Evolutionary conservation across 2,888 invertebrate genomes (phyloP).

Genomic region (Cryptops parisi): DNA sequence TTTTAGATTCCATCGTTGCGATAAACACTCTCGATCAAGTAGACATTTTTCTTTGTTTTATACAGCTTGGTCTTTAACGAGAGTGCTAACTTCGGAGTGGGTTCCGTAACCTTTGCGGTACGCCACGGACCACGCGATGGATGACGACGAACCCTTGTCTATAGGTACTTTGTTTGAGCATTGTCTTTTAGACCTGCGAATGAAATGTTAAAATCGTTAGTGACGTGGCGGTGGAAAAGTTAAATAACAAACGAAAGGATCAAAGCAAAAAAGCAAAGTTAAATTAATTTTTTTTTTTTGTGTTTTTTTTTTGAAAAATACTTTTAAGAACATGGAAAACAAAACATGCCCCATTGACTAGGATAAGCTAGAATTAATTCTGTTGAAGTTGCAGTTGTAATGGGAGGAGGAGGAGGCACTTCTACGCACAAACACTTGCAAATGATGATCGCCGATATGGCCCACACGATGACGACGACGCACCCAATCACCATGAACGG

Average conservation of each 20-base stretch:
- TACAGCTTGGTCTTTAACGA: constrained; percentile 1
- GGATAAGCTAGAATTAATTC: too few relatives aligned
- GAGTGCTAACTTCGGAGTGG: neutral
- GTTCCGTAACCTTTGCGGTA: neutral
- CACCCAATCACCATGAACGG: constrained; percentile 4
- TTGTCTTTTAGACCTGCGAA: neutral
- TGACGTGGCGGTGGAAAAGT: too few relatives aligned
- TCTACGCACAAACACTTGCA: constrained; percentile 5
- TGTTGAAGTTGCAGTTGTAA: too few relatives aligned
- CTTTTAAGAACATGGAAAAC: too few relatives aligned
- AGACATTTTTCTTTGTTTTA: too few relatives aligned
- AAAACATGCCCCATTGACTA: too few relatives aligned
- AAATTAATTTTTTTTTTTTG: too few relatives aligned
- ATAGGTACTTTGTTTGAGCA: neutral
- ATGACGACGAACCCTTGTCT: neutral
- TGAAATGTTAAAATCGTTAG: neutral
- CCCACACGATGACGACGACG: neutral
- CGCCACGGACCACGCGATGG: constrained; percentile 6
- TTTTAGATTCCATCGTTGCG: too few relatives aligned
- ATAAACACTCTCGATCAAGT: too few relatives aligned
- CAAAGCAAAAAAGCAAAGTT: too few relatives aligned
- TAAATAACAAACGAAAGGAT: too few relatives aligned
- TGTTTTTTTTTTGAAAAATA: too few relatives aligned
- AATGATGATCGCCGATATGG: neutral
- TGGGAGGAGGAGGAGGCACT: neutral